Percentiles rank a stretch among this genome's conserved stretches.
Conservation (phyloP, 2,797 vertebrate species). For the Schizopygopsis malacanthus region DNA sequence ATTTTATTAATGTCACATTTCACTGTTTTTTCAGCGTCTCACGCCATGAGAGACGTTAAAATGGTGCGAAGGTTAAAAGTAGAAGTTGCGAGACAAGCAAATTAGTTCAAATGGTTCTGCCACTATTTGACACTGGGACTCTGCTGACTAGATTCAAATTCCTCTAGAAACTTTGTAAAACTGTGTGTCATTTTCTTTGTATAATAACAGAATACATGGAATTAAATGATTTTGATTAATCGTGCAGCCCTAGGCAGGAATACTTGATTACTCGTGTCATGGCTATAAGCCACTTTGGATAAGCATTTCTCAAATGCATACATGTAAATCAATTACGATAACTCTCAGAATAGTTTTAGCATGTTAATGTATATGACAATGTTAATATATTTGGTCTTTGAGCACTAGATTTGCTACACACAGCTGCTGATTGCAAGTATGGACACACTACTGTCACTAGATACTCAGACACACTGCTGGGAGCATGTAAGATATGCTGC, state of each 20-base stretch:
- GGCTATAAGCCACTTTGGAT: background rate
- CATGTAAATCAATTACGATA: background rate
- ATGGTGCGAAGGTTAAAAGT: background rate
- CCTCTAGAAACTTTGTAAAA: too few species aligned
- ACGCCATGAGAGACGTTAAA: background rate
- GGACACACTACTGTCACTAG: background rate
- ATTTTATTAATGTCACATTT: background rate
- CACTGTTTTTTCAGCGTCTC: background rate
- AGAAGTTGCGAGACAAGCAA: background rate
- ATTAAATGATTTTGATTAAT: background rate
- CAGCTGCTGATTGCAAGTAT: background rate
- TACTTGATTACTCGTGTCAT: background rate
- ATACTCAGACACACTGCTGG: background rate
- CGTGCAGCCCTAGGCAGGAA: background rate
- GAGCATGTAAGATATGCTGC: background rate
- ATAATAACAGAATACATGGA: too few species aligned
- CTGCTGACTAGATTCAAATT: too few species aligned
- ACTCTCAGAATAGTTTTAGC: background rate
- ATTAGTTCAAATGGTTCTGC: background rate
- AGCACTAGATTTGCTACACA: background rate
- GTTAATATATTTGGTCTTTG: background rate
- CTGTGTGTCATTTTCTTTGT: too few species aligned
- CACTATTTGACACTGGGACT: background rate
- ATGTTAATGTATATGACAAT: background rate
- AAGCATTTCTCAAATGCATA: background rate